phyloP scores from a whole-genome alignment of 2,888 invertebrate genomes.

The Microctonus brassicae region DNA sequence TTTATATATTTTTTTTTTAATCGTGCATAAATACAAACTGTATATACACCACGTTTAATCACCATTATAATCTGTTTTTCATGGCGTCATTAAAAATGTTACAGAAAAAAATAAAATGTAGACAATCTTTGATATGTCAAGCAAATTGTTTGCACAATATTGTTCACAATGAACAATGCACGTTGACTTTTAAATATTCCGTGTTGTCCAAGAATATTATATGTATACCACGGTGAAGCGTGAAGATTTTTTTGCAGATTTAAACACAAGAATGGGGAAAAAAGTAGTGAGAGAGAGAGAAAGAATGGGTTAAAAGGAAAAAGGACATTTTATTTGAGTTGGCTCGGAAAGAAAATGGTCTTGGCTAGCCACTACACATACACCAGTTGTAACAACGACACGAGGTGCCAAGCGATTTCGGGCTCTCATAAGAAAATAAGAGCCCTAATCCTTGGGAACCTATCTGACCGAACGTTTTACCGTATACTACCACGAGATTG shows the following conservation, averaged over 20 bases:
- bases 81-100: background rate
- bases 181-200: background rate
- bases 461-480: conserved; percentile 33
- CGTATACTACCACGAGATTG: conserved; percentile 39
- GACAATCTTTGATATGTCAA: background rate
- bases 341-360: conserved; percentile 21
- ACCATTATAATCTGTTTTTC: background rate
- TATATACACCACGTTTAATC: background rate
- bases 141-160: background rate
- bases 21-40: background rate
- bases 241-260: background rate
- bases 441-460: conserved; percentile 41
- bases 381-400: conserved; percentile 34
- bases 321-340: conserved; percentile 20
- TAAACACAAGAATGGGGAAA: background rate
- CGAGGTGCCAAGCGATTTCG: conserved; percentile 45
- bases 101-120: background rate
- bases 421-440: conserved; percentile 47
- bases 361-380: conserved; percentile 9
- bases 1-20: background rate
- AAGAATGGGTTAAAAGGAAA: background rate
- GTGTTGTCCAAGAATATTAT: background rate
- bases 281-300: background rate
- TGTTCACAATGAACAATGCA: background rate
- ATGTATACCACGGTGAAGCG: background rate